Evolutionary conservation across 1,140 invertebrate species (phyloP).

Genomic region (Hylaeus anthracinus): DNA sequence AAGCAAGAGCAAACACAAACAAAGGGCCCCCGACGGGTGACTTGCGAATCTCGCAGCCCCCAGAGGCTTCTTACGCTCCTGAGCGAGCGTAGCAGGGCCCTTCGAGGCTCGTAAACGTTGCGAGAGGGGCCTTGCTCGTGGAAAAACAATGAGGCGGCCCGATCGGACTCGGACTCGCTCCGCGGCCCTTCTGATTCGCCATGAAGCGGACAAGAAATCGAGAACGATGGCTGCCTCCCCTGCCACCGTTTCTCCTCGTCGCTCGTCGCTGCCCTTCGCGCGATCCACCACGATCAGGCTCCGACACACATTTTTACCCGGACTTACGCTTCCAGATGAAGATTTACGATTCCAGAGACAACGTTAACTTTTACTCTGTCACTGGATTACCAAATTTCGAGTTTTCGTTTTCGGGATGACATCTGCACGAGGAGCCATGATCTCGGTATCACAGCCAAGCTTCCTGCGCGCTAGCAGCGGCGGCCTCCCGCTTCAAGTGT

Average conservation of each 20-base stretch:
- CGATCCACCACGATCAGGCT: neutral
- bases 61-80: constrained; percentile 66
- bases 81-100: constrained; percentile 41
- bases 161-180: constrained; percentile 65
- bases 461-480: no score
- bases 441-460: no score
- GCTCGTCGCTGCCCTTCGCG: neutral
- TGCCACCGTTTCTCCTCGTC: constrained; percentile 23
- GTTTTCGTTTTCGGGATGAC: no score
- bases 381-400: no score
- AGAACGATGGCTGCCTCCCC: constrained; percentile 62
- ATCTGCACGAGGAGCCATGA: no score
- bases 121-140: constrained; percentile 57
- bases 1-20: constrained; percentile 74
- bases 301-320: no score
- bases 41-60: constrained; percentile 67
- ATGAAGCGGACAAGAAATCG: constrained; percentile 69
- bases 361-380: no score
- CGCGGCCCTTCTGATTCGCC: constrained; percentile 72
- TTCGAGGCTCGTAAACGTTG: constrained; percentile 64
- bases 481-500: constrained; percentile 28
- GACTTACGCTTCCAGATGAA: no score
- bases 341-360: no score
- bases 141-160: constrained; percentile 74
- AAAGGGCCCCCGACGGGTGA: constrained; percentile 67